Evolutionary conservation across 2,888 invertebrate genomes (phyloP).

Genomic region (Parnassius smintheus): DNA sequence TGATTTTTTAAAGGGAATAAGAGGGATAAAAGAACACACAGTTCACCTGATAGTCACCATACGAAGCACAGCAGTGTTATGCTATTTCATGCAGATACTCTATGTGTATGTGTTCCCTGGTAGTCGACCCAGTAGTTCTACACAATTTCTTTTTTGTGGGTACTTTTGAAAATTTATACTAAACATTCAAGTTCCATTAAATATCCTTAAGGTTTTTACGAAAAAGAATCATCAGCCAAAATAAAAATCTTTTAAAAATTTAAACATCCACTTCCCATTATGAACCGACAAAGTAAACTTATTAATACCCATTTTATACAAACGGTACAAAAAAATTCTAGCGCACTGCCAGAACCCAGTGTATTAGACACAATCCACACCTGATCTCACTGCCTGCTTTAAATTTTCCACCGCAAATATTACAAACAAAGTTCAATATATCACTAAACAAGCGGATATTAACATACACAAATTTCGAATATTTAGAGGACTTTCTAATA

Average conservation of each 20-base stretch:
- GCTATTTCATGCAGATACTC: no score
- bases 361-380: not conserved
- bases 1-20: no score
- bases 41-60: no score
- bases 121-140: no score
- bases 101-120: no score
- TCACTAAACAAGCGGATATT: slow-evolving; percentile 8
- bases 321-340: slow-evolving; percentile 8
- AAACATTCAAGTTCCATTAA: not conserved
- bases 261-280: slow-evolving; percentile 4
- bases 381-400: not conserved
- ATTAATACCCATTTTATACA: slow-evolving; percentile 4
- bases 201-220: no score
- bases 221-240: not conserved
- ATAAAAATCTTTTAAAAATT: not conserved
- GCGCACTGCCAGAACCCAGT: slow-evolving; percentile 1
- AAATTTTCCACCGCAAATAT: not conserved
- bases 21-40: no score
- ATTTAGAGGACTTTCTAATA: slow-evolving; percentile 5
- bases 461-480: slow-evolving; percentile 3
- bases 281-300: not conserved
- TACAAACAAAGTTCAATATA: slow-evolving; percentile 2
- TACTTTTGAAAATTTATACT: not conserved
- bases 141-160: no score
- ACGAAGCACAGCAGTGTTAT: no score